Percentiles rank a stretch among this genome's conserved stretches.
Evolutionary conservation across 2,888 invertebrate genomes (phyloP).

Genomic region (Venusia cambrica): DNA sequence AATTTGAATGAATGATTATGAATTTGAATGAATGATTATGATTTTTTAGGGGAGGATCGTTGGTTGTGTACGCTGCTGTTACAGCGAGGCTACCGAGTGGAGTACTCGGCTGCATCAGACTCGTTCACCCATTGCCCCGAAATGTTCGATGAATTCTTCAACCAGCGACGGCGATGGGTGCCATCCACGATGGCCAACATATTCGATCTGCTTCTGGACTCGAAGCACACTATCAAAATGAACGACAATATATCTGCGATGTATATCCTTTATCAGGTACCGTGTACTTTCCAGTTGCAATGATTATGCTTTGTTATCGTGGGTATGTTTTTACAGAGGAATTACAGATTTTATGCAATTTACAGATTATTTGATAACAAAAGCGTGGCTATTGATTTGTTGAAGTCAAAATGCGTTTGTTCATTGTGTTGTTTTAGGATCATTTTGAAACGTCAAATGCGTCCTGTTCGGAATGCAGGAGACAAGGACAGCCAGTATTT

Average conservation of each 20-base stretch:
- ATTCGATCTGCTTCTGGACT: constrained; percentile 90
- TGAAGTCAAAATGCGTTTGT: no score
- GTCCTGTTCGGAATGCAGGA: no score
- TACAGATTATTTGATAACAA: no score
- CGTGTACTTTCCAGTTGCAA: background rate
- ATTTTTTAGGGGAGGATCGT: constrained; percentile 94
- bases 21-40: no score
- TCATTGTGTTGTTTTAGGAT: no score
- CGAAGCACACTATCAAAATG: constrained; percentile 87
- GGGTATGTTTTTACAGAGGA: no score
- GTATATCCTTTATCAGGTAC: constrained; percentile 85
- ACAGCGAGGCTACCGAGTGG: constrained; percentile 94
- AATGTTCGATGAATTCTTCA: constrained; percentile 94
- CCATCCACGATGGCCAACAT: constrained; percentile 98
- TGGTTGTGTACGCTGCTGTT: constrained; percentile 96
- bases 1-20: no score
- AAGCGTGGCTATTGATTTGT: no score
- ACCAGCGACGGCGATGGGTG: constrained; percentile 96
- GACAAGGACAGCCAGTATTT: no score
- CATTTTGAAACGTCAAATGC: no score
- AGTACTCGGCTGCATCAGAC: constrained; percentile 97
- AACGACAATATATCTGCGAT: constrained; percentile 94
- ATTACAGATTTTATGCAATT: no score
- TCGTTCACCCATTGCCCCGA: constrained; percentile 97
- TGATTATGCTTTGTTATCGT: no score